These are phyloP conservation scores for Lasius platythorax DNA, from an alignment of 2,888 invertebrate genomes.

Conservation along the genomic window DNA sequence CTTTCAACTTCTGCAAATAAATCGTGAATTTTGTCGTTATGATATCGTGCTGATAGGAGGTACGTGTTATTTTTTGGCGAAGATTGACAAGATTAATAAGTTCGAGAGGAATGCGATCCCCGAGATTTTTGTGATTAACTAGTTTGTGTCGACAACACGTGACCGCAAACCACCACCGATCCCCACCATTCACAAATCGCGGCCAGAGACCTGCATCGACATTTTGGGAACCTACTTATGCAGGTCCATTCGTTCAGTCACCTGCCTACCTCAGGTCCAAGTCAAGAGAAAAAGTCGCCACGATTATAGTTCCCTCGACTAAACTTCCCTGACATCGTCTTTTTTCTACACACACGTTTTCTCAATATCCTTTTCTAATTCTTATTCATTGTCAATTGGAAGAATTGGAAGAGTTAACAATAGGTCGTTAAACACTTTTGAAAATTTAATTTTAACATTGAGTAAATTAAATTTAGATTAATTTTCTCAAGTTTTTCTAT, in stretches of 20 bases:
- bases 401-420: not conserved
- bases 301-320: slow-evolving; percentile 60
- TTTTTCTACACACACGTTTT: not conserved
- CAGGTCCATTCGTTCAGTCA: slow-evolving; percentile 65
- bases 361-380: not conserved
- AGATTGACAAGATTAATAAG: slow-evolving; percentile 44
- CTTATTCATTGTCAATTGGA: not conserved
- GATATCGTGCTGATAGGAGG: not conserved
- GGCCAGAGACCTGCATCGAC: slow-evolving; percentile 62
- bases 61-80: slow-evolving; percentile 23
- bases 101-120: slow-evolving; percentile 11
- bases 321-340: slow-evolving; percentile 53
- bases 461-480: not conserved
- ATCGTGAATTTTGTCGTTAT: not conserved
- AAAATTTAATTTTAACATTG: slow-evolving; percentile 2
- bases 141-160: slow-evolving; percentile 29
- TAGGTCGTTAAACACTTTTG: not conserved
- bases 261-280: slow-evolving; percentile 65
- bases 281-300: slow-evolving; percentile 61
- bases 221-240: slow-evolving; percentile 77
- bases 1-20: not conserved
- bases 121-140: slow-evolving; percentile 40
- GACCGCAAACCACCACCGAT: slow-evolving; percentile 18
- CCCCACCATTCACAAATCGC: slow-evolving; percentile 50
- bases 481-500: not conserved